Evolutionary conservation across 35 echinoderm and acorn worm genomes (phyloP).

Genomic region (Lytechinus pictus): DNA sequence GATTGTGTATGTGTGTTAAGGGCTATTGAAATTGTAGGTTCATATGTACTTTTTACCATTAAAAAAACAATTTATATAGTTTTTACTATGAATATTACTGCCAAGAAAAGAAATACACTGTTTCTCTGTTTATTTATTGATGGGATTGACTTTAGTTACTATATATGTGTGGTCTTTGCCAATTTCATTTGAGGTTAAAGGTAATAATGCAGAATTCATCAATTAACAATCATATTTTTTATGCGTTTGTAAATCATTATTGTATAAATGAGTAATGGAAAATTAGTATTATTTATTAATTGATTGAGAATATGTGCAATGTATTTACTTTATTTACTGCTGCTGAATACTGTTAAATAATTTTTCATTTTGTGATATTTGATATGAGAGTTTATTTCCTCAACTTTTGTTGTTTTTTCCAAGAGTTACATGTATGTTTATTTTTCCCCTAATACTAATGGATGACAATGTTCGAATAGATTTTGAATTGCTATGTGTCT

Average conservation of each 20-base stretch:
- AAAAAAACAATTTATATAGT: too few relatives aligned
- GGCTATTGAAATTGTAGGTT: too few relatives aligned
- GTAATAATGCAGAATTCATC: background rate
- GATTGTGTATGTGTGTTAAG: background rate
- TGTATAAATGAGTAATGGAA: background rate
- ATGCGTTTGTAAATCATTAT: background rate
- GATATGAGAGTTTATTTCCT: background rate
- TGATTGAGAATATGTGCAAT: constrained; percentile 13
- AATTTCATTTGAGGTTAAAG: background rate
- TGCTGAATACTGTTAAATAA: background rate
- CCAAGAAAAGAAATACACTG: background rate
- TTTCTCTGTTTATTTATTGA: background rate
- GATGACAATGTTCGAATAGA: background rate
- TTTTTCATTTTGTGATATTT: background rate
- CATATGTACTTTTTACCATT: too few relatives aligned
- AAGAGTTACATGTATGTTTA: background rate
- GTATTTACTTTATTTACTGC: background rate
- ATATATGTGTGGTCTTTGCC: background rate
- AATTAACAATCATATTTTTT: background rate
- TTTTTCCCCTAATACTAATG: background rate
- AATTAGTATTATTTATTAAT: background rate
- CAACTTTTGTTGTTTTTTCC: background rate
- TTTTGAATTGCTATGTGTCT: background rate
- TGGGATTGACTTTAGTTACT: background rate
- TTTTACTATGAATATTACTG: too few relatives aligned